Evolutionary conservation across 2,888 invertebrate species (phyloP).

Genomic region (Zeuzera pyrina): DNA sequence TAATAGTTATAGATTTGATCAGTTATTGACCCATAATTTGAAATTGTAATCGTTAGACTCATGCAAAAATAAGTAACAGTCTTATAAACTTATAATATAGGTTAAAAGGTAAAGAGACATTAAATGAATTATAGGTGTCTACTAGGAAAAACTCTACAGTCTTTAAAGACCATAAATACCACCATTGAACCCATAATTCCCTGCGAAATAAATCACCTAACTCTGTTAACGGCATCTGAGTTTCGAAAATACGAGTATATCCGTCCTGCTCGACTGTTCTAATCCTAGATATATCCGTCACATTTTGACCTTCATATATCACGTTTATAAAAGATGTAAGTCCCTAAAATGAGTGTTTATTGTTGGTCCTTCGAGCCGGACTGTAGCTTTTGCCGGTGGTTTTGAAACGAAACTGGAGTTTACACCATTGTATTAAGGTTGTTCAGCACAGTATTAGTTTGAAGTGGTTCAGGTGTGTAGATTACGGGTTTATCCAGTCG

Average conservation of each 20-base stretch:
- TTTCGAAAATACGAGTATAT: constrained; percentile 1
- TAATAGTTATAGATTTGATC: too few relatives aligned
- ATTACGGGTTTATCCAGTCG: constrained; percentile 45
- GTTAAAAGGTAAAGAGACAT: too few relatives aligned
- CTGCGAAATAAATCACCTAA: constrained; percentile 13
- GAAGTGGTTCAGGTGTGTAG: constrained; percentile 45
- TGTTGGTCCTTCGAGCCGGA: constrained; percentile 50
- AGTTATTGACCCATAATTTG: too few relatives aligned
- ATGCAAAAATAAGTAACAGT: too few relatives aligned
- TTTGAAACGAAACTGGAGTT: constrained; percentile 29
- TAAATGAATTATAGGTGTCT: too few relatives aligned
- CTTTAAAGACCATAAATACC: too few relatives aligned
- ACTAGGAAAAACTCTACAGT: too few relatives aligned
- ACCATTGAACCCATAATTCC: constrained; percentile 6
- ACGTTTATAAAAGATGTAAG: constrained; percentile 48
- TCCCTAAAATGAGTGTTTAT: constrained; percentile 66
- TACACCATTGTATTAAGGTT: constrained; percentile 29
- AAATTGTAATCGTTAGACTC: too few relatives aligned
- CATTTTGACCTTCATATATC: constrained; percentile 51
- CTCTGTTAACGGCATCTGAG: constrained; percentile 6
- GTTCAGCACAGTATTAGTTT: constrained; percentile 19
- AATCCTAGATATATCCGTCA: constrained; percentile 30
- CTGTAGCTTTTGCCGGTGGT: constrained; percentile 22
- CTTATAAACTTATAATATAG: too few relatives aligned
- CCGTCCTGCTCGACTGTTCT: not conserved